phyloP scores from a whole-genome alignment of 2,113 vertebrate species.

The Misgurnus mizolepis region DNA sequence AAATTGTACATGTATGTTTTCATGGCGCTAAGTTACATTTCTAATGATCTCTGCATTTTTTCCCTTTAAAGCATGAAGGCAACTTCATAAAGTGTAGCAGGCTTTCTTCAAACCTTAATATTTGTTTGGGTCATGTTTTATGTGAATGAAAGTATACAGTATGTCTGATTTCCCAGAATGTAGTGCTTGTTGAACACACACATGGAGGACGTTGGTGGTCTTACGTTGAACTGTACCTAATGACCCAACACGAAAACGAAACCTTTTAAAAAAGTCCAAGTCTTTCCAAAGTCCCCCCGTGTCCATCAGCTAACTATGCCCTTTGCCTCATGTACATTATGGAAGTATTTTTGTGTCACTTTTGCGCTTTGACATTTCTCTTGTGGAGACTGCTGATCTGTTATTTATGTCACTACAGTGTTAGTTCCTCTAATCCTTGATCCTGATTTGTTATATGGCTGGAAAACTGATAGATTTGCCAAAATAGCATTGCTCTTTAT shows the following conservation, averaged over 20 bases:
- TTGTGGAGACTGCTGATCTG: conserved; percentile 46
- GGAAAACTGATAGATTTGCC: conserved; percentile 55
- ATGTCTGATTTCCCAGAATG: conserved; percentile 32
- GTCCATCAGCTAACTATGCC: conserved; percentile 13
- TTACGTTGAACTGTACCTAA: background rate
- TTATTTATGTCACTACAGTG: conserved; percentile 49
- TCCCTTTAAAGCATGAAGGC: conserved; percentile 28
- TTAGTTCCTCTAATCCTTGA: conserved; percentile 43
- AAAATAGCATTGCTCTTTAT: conserved; percentile 51
- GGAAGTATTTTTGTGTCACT: conserved; percentile 49
- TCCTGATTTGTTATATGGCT: conserved; percentile 41
- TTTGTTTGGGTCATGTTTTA: background rate
- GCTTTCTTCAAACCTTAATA: background rate
- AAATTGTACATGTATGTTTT: background rate
- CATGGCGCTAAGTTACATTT: background rate
- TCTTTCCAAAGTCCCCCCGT: conserved; percentile 28
- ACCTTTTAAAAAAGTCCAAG: background rate
- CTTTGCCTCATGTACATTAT: conserved; percentile 44
- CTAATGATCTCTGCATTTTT: conserved; percentile 21
- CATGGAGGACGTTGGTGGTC: conserved; percentile 1
- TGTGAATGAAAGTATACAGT: conserved; percentile 13
- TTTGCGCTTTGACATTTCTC: conserved; percentile 52
- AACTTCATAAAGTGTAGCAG: background rate
- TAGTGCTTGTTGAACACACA: conserved; percentile 8
- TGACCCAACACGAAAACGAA: background rate